A percentile compares a stretch with the other conserved stretches of the same genome.
Conservation (phyloP, 2,113 vertebrate species). For the Gobiocypris rarus region DNA sequence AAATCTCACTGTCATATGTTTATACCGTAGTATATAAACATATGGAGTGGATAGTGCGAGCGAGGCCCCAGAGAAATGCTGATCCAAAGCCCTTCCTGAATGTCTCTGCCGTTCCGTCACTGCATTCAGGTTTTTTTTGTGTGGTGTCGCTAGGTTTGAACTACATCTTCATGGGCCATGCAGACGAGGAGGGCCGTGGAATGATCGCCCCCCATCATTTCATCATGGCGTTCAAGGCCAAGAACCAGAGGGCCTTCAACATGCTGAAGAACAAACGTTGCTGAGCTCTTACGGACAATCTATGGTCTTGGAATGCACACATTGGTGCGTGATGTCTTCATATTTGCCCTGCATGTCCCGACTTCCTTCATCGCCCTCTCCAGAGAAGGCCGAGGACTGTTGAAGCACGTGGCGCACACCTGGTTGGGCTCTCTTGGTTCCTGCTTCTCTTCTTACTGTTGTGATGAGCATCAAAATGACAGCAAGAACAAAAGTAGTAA, state of each 20-base stretch:
- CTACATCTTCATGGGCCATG: conserved; percentile 97
- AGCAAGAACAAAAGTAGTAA: not conserved
- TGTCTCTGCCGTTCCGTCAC: conserved; percentile 77
- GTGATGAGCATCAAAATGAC: not conserved
- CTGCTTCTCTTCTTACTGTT: conserved; percentile 34
- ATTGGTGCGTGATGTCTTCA: not conserved
- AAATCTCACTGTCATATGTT: conserved; percentile 56
- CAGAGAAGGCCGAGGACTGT: not conserved
- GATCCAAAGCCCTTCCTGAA: conserved; percentile 71
- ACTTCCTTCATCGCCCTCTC: not conserved
- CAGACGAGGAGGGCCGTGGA: conserved; percentile 89
- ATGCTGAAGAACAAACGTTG: conserved; percentile 89
- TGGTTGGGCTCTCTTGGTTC: conserved; percentile 16
- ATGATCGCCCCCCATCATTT: conserved; percentile 90
- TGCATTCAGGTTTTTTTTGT: conserved; percentile 81
- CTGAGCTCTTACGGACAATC: conserved; percentile 66
- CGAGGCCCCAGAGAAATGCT: conserved; percentile 60
- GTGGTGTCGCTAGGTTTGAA: conserved; percentile 87
- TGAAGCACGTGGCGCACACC: not conserved
- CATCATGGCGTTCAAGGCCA: conserved; percentile 90
- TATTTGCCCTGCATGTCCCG: conserved; percentile 18
- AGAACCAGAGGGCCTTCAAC: conserved; percentile 90
- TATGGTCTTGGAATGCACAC: not conserved
- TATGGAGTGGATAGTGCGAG: conserved; percentile 45
- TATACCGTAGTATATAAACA: conserved; percentile 65